Evolutionary conservation across 2,888 invertebrate genomes (phyloP).

Genomic region (Cheilosia variabilis): DNA sequence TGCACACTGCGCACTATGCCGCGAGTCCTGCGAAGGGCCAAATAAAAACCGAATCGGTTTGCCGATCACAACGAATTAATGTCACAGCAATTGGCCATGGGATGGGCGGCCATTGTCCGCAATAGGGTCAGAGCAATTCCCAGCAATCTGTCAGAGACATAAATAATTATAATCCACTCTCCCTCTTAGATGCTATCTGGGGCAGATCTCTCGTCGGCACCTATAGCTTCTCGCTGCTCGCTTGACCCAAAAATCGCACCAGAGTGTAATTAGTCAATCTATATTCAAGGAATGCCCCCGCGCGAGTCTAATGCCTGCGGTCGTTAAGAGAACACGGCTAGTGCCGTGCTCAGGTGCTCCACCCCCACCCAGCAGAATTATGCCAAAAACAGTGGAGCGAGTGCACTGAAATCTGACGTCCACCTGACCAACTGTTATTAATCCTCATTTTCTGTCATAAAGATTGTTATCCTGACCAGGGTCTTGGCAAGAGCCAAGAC

Average conservation of each 20-base stretch:
- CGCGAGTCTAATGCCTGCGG: slow-evolving; percentile 66
- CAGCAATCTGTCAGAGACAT: slow-evolving; percentile 64
- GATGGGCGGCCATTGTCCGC: slow-evolving; percentile 53
- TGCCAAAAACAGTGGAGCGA: slow-evolving; percentile 40
- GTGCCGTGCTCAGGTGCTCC: slow-evolving; percentile 3
- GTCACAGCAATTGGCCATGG: slow-evolving; percentile 54
- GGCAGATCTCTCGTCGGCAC: slow-evolving; percentile 45
- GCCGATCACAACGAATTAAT: slow-evolving; percentile 71
- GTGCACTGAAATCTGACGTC: slow-evolving; percentile 50
- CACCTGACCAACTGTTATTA: slow-evolving; percentile 76
- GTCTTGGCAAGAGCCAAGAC: slow-evolving; percentile 59
- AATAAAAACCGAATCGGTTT: slow-evolving; percentile 70
- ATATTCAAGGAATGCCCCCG: slow-evolving; percentile 67
- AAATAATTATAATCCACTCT: slow-evolving; percentile 47
- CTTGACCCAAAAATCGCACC: slow-evolving; percentile 54
- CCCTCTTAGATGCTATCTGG: slow-evolving; percentile 49
- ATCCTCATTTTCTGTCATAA: slow-evolving; percentile 78
- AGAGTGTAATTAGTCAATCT: slow-evolving; percentile 69
- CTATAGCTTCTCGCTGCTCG: slow-evolving; percentile 18
- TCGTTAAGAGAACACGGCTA: slow-evolving; percentile 54
- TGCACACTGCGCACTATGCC: slow-evolving; percentile 17
- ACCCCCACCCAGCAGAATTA: slow-evolving; percentile 34
- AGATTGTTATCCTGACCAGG: slow-evolving; percentile 76
- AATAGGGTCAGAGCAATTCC: slow-evolving; percentile 59
- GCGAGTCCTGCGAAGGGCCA: slow-evolving; percentile 38